These are phyloP conservation scores for Conus ventricosus DNA, from an alignment of 1,140 invertebrate genomes.

Conservation along the genomic window DNA sequence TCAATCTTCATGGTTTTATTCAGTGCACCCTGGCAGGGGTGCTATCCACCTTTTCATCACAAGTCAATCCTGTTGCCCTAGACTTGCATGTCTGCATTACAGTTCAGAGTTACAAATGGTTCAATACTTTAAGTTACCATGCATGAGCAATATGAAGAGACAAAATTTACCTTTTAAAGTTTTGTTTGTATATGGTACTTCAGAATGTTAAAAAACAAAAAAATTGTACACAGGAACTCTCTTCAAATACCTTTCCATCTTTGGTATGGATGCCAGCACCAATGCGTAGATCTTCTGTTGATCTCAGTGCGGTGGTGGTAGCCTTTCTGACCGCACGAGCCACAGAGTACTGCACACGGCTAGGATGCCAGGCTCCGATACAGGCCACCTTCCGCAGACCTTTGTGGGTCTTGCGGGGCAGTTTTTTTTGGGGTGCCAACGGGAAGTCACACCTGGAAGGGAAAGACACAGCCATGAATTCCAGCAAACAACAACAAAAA, in stretches of 20 bases:
- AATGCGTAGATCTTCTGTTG: conserved; percentile 99
- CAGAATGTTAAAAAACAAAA: no score
- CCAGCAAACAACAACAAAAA: no score
- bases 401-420: conserved; percentile 99
- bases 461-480: no score
- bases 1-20: conserved; percentile 9
- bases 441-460: conserved; percentile 93
- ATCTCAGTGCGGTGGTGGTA: conserved; percentile 99
- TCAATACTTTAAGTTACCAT: no score
- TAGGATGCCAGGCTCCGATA: conserved; percentile 99
- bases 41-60: conserved; percentile 38
- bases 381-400: conserved; percentile 99
- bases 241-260: conserved; percentile 88
- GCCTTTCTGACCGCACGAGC: conserved; percentile 99
- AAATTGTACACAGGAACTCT: no score
- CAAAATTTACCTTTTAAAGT: no score
- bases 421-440: conserved; percentile 99
- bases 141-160: no score
- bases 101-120: no score
- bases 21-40: conserved; percentile 35
- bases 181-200: no score
- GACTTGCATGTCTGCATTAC: no score
- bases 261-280: conserved; percentile 86
- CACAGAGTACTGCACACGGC: conserved; percentile 97
- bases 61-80: background rate